Evolutionary conservation across 2,113 vertebrate species (phyloP), one percentile per base, ranked within the genome.

Genomic region (Tachysurus vachellii): DNA sequence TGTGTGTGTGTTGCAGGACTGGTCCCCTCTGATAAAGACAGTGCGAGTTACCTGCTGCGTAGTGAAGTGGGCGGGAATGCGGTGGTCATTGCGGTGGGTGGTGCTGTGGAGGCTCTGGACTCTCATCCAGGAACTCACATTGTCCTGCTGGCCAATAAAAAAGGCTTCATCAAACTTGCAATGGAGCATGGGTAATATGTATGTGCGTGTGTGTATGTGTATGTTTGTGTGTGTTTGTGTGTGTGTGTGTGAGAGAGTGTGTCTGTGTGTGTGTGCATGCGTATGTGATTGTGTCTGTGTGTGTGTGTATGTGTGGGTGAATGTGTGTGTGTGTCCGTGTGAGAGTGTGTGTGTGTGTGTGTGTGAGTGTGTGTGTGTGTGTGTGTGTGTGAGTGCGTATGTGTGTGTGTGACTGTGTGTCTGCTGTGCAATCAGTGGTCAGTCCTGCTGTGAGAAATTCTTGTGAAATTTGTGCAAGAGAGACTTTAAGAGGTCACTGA

Each of bases 101-200:
- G 98, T 0, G 95, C 97, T 0, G 96, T 95, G 16, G 98, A 99
- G 89, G 96, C 97, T 0, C 93, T 99, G 4, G 96, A 99, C 0
- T 96, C 97, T 4, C 95, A 92, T 0, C 98, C 98, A 0, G 98
- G 98, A 8, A 91, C 92, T 57, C 97, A 82, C 89, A 96, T 80
- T 0, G 90, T 99, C 66, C n/a, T 97, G 56, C 88, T 99, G 87
- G 92, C 91, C 90, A 94, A 96, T 5, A 97, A 96, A 87, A 99
- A 99, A 92, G 98, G 98, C 86, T 99, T 99, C 59, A 53, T 99
- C 88, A 98, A 96, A 83, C 90, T 99, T 50, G 97, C 98, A 62
- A 95, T 99, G 64, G 92, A 94, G 73, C 81, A 96, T 0, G 98
- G 98, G 98, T 99, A 94, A 94, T 89, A 56, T 19, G 17, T 59